A percentile compares a stretch with the other conserved stretches of the same genome.
phyloP scores from a whole-genome alignment of 1,140 invertebrate genomes.

The Polyergus mexicanus region DNA sequence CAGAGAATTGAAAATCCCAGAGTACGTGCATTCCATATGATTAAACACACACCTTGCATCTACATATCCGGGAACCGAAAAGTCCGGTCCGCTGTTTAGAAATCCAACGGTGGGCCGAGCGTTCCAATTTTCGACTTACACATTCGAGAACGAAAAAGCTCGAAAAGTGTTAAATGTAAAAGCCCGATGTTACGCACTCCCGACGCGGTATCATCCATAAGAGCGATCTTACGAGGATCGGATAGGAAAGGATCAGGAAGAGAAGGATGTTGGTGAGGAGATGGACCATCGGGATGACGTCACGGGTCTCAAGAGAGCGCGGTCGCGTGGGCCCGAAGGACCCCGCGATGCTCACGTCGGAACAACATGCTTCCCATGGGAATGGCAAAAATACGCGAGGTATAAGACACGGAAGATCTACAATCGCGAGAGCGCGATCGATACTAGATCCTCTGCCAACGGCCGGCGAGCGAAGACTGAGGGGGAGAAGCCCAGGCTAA shows the following conservation, averaged over 20 bases:
- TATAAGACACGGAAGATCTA: constrained; percentile 51
- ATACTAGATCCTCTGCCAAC: constrained; percentile 70
- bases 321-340: constrained; percentile 65
- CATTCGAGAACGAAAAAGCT: constrained; percentile 1
- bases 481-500: constrained; percentile 38
- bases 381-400: constrained; percentile 30
- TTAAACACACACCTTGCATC: constrained; percentile 42
- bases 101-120: neutral
- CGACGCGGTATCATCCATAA: constrained; percentile 31
- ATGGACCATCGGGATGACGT: constrained; percentile 45
- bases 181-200: constrained; percentile 26
- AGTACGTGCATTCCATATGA: no score
- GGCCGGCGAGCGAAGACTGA: constrained; percentile 75
- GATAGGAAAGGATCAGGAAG: neutral
- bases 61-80: constrained; percentile 42
- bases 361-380: constrained; percentile 62
- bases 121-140: neutral
- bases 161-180: neutral
- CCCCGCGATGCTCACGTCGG: constrained; percentile 66
- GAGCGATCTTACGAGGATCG: constrained; percentile 6
- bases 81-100: constrained; percentile 6
- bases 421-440: constrained; percentile 65
- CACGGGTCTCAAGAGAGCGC: constrained; percentile 64
- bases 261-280: neutral
- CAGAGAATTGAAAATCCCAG: no score